Evolutionary conservation across 2,113 vertebrate genomes (phyloP).

Genomic region (Bos javanicus): DNA sequence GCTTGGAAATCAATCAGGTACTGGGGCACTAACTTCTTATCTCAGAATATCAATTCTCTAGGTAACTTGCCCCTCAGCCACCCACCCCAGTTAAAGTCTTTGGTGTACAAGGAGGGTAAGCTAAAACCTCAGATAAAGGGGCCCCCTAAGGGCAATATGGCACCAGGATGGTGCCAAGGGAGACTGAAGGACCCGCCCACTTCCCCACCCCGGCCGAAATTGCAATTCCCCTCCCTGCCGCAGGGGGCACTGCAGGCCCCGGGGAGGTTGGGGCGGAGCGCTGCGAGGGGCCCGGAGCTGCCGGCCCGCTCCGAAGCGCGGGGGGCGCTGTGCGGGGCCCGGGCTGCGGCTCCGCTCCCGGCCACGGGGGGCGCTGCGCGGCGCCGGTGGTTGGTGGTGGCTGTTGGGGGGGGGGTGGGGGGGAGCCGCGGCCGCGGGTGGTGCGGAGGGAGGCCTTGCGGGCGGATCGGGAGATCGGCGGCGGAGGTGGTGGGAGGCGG

Average conservation of each 20-base stretch:
- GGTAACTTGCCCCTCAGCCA: background rate
- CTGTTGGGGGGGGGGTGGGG: conserved; percentile 65
- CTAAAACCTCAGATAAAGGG: background rate
- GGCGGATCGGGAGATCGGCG: conserved; percentile 50
- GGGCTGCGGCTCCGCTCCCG: conserved; percentile 70
- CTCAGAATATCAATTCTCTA: background rate
- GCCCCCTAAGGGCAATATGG: background rate
- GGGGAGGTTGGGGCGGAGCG: conserved; percentile 67
- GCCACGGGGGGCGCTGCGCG: conserved; percentile 72
- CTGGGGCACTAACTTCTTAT: background rate
- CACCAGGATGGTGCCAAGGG: background rate
- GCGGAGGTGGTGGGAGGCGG: conserved; percentile 57
- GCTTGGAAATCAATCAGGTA: background rate
- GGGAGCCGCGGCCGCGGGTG: conserved; percentile 75
- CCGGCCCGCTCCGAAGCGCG: conserved; percentile 65
- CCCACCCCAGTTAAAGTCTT: background rate
- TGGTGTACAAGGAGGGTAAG: background rate
- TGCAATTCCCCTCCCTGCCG: conserved; percentile 74
- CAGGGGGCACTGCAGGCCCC: conserved; percentile 73
- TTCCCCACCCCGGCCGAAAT: background rate
- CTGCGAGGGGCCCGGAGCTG: conserved; percentile 65
- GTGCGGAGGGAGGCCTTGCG: conserved; percentile 79
- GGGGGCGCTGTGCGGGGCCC: conserved; percentile 72
- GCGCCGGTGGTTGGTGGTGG: conserved; percentile 73
- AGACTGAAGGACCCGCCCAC: background rate